phyloP scores from a whole-genome alignment of 1,140 invertebrate genomes.

The Papilio xuthus region DNA sequence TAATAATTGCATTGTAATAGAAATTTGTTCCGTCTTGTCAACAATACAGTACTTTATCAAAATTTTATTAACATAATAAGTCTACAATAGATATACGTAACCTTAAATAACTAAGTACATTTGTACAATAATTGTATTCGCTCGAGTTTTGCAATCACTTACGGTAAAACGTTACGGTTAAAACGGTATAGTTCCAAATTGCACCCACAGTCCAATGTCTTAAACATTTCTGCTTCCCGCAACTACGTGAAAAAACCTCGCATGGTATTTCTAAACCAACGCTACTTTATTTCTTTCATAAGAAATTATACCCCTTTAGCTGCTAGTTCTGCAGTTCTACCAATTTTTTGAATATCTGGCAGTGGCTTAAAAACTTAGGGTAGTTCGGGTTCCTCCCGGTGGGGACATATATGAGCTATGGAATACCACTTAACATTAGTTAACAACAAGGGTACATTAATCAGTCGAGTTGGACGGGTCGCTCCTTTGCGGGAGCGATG shows the following conservation, averaged over 20 bases:
- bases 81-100: not conserved
- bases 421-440: not conserved
- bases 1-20: conserved; percentile 2
- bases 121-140: not conserved
- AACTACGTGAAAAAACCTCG: not conserved
- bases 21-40: not conserved
- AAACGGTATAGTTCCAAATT: not conserved
- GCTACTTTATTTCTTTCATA: not conserved
- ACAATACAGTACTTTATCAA: not conserved
- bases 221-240: not conserved
- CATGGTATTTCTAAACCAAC: not conserved
- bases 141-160: not conserved
- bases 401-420: not conserved
- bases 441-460: not conserved
- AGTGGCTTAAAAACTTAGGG: not conserved
- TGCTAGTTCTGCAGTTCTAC: too few relatives aligned
- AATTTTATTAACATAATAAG: not conserved
- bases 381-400: not conserved
- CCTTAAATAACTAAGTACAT: conserved; percentile 13
- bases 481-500: conserved; percentile 40
- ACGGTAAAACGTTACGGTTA: too few relatives aligned
- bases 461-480: not conserved
- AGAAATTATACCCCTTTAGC: too few relatives aligned
- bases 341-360: not conserved
- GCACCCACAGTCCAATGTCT: not conserved